Conservation (phyloP, 2,888 invertebrate genomes). For the Diogma glabrata region DNA sequence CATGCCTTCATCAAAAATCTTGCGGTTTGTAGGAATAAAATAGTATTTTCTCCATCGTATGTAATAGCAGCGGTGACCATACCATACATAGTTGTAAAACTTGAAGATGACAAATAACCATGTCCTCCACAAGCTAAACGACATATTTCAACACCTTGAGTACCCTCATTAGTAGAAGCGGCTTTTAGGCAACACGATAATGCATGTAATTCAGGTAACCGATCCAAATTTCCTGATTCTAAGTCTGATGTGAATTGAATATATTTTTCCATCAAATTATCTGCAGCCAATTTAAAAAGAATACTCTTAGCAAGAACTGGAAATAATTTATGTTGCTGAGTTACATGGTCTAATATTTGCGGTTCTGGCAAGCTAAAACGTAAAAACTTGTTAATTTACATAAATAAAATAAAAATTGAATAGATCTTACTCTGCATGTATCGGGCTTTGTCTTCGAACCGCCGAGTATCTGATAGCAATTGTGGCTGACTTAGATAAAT, state of each 20-base stretch:
- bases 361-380: constrained; percentile 64
- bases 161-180: constrained; percentile 63
- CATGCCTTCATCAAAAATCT: constrained; percentile 71
- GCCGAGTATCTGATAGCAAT: constrained; percentile 87
- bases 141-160: constrained; percentile 68
- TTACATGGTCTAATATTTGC: constrained; percentile 85
- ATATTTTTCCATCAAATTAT: constrained; percentile 76
- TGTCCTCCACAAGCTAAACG: constrained; percentile 91
- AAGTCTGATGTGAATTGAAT: constrained; percentile 70
- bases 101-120: constrained; percentile 82
- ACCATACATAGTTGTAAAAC: constrained; percentile 77
- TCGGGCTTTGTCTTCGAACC: constrained; percentile 79
- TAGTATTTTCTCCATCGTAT: constrained; percentile 96
- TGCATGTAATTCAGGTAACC: constrained; percentile 78
- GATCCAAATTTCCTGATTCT: constrained; percentile 67
- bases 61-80: constrained; percentile 80
- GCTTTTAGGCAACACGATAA: constrained; percentile 87
- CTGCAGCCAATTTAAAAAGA: constrained; percentile 63
- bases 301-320: constrained; percentile 71
- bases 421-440: constrained; percentile 62
- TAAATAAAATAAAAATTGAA: too few relatives aligned
- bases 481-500: constrained; percentile 72
- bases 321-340: constrained; percentile 87
- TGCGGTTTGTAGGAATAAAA: constrained; percentile 81
- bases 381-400: too few relatives aligned